phyloP scores from a whole-genome alignment of 2,113 vertebrate genomes.

The Pseudopodoces humilis region DNA sequence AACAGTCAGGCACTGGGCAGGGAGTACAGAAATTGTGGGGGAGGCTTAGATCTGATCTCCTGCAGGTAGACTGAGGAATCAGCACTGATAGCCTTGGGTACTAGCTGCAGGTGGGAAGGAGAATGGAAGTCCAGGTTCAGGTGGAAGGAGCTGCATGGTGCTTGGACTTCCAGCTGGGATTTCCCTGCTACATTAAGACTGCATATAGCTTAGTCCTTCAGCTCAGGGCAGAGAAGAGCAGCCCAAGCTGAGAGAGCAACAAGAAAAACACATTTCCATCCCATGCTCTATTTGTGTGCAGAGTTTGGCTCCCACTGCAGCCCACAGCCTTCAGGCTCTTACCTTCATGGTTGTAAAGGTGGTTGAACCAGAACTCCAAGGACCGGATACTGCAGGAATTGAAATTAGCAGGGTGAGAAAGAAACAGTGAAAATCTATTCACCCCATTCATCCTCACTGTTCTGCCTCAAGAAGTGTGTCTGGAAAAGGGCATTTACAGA shows the following conservation, averaged over 20 bases:
- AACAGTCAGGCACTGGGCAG: neutral
- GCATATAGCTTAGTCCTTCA: neutral
- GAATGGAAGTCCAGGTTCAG: neutral
- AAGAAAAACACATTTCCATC: neutral
- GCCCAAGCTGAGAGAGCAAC: neutral
- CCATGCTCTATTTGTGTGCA: neutral
- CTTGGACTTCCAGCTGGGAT: neutral
- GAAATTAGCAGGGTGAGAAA: neutral
- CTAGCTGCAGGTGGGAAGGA: neutral
- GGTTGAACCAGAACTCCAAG: conserved; percentile 97
- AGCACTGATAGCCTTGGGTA: neutral
- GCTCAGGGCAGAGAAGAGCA: neutral
- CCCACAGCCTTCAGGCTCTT: neutral
- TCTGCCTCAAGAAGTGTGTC: neutral
- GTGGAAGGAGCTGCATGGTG: neutral
- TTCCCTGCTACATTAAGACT: neutral
- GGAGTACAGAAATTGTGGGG: neutral
- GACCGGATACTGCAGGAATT: conserved; percentile 84
- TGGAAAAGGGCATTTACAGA: neutral
- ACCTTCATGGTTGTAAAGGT: conserved; percentile 96
- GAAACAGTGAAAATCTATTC: neutral
- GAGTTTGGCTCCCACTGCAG: neutral
- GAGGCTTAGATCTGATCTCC: neutral
- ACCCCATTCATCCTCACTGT: neutral
- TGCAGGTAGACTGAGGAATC: neutral